These are phyloP conservation scores for Pimephales promelas DNA, from an alignment of 2,113 vertebrate genomes.

Conservation along the genomic window DNA sequence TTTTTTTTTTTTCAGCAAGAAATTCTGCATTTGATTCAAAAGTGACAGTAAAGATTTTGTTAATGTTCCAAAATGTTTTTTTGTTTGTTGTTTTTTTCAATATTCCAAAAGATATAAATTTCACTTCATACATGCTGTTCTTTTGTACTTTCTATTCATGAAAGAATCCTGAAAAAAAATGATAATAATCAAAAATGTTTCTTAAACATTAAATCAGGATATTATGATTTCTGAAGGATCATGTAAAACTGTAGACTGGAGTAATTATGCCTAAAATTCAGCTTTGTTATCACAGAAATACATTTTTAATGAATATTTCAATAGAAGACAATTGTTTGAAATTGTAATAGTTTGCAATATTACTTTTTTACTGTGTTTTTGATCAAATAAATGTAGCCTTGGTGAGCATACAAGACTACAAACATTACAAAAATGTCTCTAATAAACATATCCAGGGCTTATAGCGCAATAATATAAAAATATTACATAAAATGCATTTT, in stretches of 20 bases:
- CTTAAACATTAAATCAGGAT: neutral
- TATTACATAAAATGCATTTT: constrained; percentile 1
- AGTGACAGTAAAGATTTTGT: neutral
- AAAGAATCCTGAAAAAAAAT: neutral
- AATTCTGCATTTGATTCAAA: constrained; percentile 4
- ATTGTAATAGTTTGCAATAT: neutral
- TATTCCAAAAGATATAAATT: neutral
- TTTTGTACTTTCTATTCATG: neutral
- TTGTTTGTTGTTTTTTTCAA: neutral
- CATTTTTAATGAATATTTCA: neutral
- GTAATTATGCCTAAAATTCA: neutral
- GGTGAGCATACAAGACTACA: neutral
- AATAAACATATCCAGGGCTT: neutral
- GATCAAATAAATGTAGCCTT: neutral
- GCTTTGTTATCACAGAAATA: neutral
- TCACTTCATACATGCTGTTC: neutral
- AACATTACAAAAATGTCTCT: neutral
- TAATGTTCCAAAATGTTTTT: neutral
- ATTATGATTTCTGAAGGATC: constrained; percentile 1
- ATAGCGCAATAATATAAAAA: neutral
- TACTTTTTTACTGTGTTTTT: neutral
- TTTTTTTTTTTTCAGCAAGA: neutral
- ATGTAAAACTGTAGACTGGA: neutral
- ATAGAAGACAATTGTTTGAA: neutral
- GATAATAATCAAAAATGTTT: neutral